Evolutionary conservation across 2,797 vertebrate genomes (phyloP), one percentile per base, ranked within the genome.

Genomic region (Bufotes viridis): DNA sequence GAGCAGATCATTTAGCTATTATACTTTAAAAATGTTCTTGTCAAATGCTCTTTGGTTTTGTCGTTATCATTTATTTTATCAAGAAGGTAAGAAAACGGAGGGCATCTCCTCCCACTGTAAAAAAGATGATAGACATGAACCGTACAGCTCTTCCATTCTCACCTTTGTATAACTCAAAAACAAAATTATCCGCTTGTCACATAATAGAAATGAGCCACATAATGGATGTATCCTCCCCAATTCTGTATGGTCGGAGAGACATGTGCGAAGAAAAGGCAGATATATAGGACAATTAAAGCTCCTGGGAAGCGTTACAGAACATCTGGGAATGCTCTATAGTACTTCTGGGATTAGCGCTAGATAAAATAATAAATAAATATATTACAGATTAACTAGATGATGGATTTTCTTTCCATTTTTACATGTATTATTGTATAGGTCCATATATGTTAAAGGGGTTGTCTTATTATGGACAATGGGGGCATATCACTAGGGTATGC

Each of bases 201-300:
- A 74, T 42, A 29, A 34, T 74, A 74, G 15, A 22, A 58, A 7
- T 70, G 20, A 72, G 10, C 20, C 49, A 83, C 82, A 72, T 24
- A 11, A 34, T 49, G 20, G 6, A 22, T 53, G 26, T 75, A 72
- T 76, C 1, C 15, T 51, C 34, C 76, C 57, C 57, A 76, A 60
- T 51, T 85, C 72, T 26, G 29, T 75, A 42, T 75, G 72, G 72
- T n/a, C 34, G 63, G 18, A 65, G 58, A 75, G 58, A 60, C 22
- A 6, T 85, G 15, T 14, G 57, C 57, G 15, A 78, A 13, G 15
- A 53, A 61, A 20, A 65, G n/a, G 22, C 83, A 60, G 34, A 51
- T 85, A 63, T 76, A 63, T 85, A 76, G 15, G n/a, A 24, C 49
- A 18, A 22, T 26, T 20, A 20, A n/a, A 75, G 78, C 63, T 75